phyloP scores from a whole-genome alignment of 1,140 invertebrate species.

The Propsilocerus akamusi region DNA sequence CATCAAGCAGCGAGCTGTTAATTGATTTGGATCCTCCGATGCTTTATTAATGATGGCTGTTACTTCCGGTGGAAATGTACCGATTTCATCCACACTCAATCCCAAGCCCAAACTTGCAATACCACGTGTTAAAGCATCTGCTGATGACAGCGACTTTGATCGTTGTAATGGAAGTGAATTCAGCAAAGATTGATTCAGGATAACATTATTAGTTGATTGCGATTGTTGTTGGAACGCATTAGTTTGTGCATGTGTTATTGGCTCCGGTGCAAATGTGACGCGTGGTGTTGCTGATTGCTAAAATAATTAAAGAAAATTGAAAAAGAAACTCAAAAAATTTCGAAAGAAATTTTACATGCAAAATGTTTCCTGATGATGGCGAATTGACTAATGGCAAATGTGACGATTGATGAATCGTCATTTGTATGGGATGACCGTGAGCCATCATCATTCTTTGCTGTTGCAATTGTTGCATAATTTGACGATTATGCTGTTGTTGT shows the following conservation, averaged over 20 bases:
- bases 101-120: conserved; percentile 33
- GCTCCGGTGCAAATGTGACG: conserved; percentile 21
- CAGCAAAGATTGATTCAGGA: conserved; percentile 10
- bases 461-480: conserved; percentile 15
- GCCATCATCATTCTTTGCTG: conserved; percentile 11
- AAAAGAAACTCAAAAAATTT: conserved; percentile 11
- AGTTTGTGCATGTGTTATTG: conserved; percentile 8
- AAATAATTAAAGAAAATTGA: not conserved
- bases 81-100: conserved; percentile 49
- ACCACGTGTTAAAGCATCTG: conserved; percentile 41
- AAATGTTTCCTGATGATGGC: conserved; percentile 42
- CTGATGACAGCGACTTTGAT: conserved; percentile 60
- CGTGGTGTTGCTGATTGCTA: conserved; percentile 10
- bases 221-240: conserved; percentile 7
- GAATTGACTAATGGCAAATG: conserved; percentile 33
- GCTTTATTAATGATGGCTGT: conserved; percentile 50
- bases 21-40: conserved; percentile 57
- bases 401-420: conserved; percentile 14
- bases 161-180: conserved; percentile 29
- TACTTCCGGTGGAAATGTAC: conserved; percentile 48
- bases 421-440: conserved; percentile 19
- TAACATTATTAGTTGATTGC: conserved; percentile 14
- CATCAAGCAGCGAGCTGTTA: conserved; percentile 61
- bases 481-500: conserved; percentile 12
- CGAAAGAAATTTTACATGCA: conserved; percentile 32